phyloP scores from a whole-genome alignment of 1,140 invertebrate species.

The Amphibalanus amphitrite region DNA sequence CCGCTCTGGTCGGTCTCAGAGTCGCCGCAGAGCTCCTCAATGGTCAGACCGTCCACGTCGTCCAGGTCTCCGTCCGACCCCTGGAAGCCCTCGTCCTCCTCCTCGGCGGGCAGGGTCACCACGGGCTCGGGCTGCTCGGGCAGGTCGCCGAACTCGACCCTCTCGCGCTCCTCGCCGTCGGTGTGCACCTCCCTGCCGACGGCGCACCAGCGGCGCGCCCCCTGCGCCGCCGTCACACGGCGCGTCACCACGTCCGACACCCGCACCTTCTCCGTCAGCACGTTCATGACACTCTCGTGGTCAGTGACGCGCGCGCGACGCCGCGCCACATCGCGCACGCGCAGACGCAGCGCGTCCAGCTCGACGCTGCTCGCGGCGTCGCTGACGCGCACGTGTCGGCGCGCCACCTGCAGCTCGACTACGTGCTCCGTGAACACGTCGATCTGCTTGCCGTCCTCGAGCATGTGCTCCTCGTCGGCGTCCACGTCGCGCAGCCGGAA shows the following conservation, averaged over 20 bases:
- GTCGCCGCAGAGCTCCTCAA: not conserved
- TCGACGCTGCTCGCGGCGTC: not conserved
- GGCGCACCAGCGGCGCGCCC: not conserved
- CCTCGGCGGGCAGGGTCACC: not conserved
- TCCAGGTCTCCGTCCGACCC: not conserved
- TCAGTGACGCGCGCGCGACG: conserved; percentile 7
- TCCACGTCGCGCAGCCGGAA: not conserved
- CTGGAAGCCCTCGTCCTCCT: not conserved
- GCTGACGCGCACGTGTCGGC: conserved; percentile 4
- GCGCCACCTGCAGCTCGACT: conserved; percentile 4
- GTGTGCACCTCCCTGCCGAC: not conserved
- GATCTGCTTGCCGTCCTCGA: conserved; percentile 7
- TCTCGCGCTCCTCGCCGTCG: not conserved
- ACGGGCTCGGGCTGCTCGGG: not conserved
- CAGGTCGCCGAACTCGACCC: not conserved
- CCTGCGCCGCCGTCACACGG: not conserved
- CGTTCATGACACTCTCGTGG: conserved; percentile 10
- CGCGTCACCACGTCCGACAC: not conserved
- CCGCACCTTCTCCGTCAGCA: conserved; percentile 9
- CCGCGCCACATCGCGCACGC: not conserved
- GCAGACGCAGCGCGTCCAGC: not conserved
- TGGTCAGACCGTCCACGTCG: not conserved
- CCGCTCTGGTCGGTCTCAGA: no score
- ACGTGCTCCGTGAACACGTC: conserved; percentile 8
- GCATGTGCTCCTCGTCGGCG: not conserved